These are phyloP conservation scores for Aythya baeri DNA, from an alignment of 2,113 vertebrate genomes.

Conservation along the genomic window DNA sequence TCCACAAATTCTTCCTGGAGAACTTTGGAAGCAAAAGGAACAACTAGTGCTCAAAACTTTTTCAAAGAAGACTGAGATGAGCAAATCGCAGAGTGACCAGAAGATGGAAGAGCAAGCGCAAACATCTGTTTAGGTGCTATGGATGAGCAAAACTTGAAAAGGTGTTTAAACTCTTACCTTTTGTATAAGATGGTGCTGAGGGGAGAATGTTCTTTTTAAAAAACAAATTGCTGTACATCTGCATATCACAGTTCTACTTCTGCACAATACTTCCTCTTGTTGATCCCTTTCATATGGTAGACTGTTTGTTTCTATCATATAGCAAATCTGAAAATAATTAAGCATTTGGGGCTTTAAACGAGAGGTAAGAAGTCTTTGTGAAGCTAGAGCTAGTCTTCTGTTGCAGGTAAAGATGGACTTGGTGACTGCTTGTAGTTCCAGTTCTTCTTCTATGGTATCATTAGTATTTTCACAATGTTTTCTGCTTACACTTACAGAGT, in stretches of 20 bases:
- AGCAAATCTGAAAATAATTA: not conserved
- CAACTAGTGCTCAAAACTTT: not conserved
- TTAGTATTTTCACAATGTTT: not conserved
- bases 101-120: not conserved
- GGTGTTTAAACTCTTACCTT: not conserved
- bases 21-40: not conserved
- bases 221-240: not conserved
- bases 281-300: not conserved
- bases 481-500: not conserved
- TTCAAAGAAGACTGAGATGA: not conserved
- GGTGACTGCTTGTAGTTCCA: not conserved
- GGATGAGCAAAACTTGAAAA: not conserved
- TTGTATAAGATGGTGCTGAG: not conserved
- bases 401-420: not conserved
- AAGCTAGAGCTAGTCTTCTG: not conserved
- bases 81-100: not conserved
- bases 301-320: not conserved
- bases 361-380: not conserved
- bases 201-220: not conserved
- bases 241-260: fast-evolving
- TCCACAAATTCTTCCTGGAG: not conserved
- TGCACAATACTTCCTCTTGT: not conserved
- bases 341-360: not conserved
- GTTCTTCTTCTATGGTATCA: not conserved
- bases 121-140: not conserved